Evolutionary conservation across 2,797 vertebrate genomes (phyloP), one percentile per base, ranked within the genome.

Genomic region (Mus spretus): DNA sequence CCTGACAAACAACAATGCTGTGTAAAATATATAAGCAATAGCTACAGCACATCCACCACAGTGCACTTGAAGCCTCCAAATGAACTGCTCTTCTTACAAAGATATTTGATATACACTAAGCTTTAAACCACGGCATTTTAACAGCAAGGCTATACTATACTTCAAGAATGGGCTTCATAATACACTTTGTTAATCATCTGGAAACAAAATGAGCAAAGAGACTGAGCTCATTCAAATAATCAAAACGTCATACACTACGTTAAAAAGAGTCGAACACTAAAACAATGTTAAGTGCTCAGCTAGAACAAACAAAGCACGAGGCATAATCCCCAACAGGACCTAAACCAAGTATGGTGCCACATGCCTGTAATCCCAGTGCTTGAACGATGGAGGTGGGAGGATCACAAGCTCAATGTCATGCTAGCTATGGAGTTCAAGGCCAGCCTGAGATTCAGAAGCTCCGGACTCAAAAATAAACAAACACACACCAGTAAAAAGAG

Each of bases 121-220:
- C n/a, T 78, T 83, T 34, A 79, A 59, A 89, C 89, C 75, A n/a
- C 9, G 6, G 1, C 50, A 57, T 55, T 75, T 40, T 34, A 59
- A 78, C 55, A 77, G n/a, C 75, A 59, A 61, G 24, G 17, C 10
- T 81, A 19, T 57, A 55, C 37, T 85, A 4, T 24, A 70, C 53
- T 93, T 77, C 61, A 84, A 84, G 37, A 59, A 91, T 77, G 57
- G 59, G 90, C 55, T 78, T 82, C 63, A 8, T 72, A n/a, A 79
- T 70, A 81, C 6, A 37, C 5, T 50, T 91, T 53, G 90, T 75
- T 85, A 92, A 93, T 7, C 13, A 40, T 89, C 0, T 40, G 47
- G 59, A 77, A 89, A 89, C 11, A 72, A 70, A 47, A 77, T 22
- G 74, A 80, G 57, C 34, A 89, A 94, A 96, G 8, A 90, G 6